These are phyloP conservation scores for Lophius piscatorius DNA, from an alignment of 2,113 vertebrate genomes.

Conservation along the genomic window DNA sequence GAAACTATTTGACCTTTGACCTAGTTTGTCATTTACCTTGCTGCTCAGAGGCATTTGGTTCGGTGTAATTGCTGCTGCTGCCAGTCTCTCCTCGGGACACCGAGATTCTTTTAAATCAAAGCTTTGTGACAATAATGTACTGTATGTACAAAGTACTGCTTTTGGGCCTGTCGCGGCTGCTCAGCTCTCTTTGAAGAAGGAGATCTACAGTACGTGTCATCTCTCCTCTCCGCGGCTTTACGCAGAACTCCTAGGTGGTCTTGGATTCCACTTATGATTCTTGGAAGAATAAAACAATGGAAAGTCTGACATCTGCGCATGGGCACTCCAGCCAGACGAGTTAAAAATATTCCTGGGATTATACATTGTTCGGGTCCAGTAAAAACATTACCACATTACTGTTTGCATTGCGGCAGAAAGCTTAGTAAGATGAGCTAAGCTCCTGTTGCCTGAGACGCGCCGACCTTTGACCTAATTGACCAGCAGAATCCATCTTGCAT, in stretches of 20 bases:
- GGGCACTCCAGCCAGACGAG: constrained; percentile 15
- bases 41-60: background rate
- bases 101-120: background rate
- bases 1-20: background rate
- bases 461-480: constrained; percentile 21
- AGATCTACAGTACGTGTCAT: constrained; percentile 1
- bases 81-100: background rate
- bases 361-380: constrained; percentile 29
- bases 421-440: background rate
- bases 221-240: constrained; percentile 17
- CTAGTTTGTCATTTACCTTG: background rate
- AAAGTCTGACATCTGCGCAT: constrained; percentile 41
- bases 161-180: no score
- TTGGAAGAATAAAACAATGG: constrained; percentile 45
- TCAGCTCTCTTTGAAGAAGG: constrained; percentile 20
- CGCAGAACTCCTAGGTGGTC: constrained; percentile 38
- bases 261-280: constrained; percentile 42
- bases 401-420: background rate
- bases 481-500: background rate
- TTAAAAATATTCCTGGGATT: constrained; percentile 45
- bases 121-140: background rate
- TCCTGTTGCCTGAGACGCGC: background rate
- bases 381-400: constrained; percentile 29
- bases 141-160: background rate
- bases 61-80: background rate